phyloP scores from a whole-genome alignment of 2,888 invertebrate species.

The Julus scanicus region DNA sequence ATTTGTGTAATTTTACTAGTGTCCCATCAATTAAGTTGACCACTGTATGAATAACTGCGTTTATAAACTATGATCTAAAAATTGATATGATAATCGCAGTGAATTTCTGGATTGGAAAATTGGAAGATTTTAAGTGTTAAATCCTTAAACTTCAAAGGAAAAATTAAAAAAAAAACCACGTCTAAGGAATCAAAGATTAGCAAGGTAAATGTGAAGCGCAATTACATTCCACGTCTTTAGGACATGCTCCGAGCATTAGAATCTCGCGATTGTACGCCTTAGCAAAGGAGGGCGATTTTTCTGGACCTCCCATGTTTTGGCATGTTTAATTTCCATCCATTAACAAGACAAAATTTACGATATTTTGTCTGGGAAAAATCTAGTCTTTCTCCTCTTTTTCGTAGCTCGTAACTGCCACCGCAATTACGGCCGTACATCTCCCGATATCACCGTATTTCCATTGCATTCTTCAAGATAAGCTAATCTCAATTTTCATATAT shows the following conservation, averaged over 20 bases:
- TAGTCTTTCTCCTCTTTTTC: neutral
- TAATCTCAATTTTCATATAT: neutral
- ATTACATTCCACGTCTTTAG: neutral
- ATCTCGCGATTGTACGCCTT: neutral
- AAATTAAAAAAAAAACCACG: too few relatives aligned
- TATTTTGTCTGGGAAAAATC: neutral
- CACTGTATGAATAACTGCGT: too few relatives aligned
- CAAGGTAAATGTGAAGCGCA: neutral
- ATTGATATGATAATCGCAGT: too few relatives aligned
- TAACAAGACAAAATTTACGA: neutral
- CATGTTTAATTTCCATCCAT: slow-evolving; percentile 21
- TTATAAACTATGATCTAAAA: too few relatives aligned
- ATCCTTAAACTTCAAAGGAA: too few relatives aligned
- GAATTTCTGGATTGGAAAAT: too few relatives aligned
- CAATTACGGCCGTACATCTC: slow-evolving; percentile 10
- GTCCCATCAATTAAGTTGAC: too few relatives aligned
- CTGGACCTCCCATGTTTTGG: slow-evolving; percentile 39
- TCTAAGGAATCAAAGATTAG: too few relatives aligned
- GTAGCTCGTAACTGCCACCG: slow-evolving; percentile 16
- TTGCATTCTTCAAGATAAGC: neutral
- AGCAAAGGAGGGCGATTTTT: neutral
- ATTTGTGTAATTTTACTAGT: too few relatives aligned
- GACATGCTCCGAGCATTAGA: neutral
- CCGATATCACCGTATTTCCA: slow-evolving; percentile 20
- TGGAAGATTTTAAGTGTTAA: too few relatives aligned